Evolutionary conservation across 2,113 vertebrate species (phyloP).

Genomic region (Entosphenus tridentatus): DNA sequence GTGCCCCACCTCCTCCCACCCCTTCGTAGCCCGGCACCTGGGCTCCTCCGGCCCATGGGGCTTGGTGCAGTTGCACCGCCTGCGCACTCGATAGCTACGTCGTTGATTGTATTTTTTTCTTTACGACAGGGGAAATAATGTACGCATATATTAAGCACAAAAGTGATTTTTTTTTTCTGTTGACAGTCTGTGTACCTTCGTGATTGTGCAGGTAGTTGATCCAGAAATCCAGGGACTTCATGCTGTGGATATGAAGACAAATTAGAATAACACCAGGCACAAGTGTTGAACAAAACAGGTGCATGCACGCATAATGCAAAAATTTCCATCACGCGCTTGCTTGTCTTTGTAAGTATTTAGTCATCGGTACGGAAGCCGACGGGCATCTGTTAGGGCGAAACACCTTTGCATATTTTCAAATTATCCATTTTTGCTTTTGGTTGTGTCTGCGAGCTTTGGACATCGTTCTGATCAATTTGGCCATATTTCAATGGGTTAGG

Average conservation of each 20-base stretch:
- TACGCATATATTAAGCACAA: neutral
- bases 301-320: neutral
- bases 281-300: neutral
- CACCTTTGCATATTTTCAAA: no score
- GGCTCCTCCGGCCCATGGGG: neutral
- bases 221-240: conserved; percentile 85
- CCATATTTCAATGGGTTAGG: no score
- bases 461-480: no score
- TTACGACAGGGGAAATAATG: neutral
- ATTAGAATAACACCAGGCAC: neutral
- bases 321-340: no score
- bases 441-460: no score
- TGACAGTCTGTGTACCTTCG: conserved; percentile 38
- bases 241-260: conserved; percentile 25
- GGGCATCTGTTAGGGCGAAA: no score
- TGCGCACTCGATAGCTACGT: neutral
- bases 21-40: neutral
- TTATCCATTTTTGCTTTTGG: no score
- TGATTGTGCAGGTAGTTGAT: conserved; percentile 76
- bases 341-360: no score
- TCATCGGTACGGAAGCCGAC: no score
- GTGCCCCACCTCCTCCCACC: no score
- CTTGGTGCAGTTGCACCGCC: neutral
- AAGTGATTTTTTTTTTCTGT: neutral
- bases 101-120: neutral